Evolutionary conservation across 2,797 vertebrate species (phyloP), one percentile per base, ranked within the genome.

Genomic region (Sebastes dallii): DNA sequence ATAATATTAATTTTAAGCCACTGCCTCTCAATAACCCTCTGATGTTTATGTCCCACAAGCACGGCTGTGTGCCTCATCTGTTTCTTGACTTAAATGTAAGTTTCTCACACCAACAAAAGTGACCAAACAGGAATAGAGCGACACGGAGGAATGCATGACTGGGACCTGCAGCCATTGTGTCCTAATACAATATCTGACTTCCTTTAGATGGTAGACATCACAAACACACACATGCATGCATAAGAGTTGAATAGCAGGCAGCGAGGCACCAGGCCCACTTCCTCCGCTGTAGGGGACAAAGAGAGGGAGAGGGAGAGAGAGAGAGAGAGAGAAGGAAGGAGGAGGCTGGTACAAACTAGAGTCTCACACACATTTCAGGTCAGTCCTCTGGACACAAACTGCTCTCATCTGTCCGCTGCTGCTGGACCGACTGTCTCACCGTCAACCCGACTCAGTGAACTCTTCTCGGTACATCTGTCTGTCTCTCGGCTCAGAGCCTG

Each of bases 181-280:
- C 91, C 82, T 60, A 68, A 76, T 83, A 94, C 93, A 94, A 94
- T 94, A 92, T 93, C 66, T 2, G 81, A 89, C 92, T 94, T 94
- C 94, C 94, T 94, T 84, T 75, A 83, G 86, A 88, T 91, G 92
- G 80, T 87, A 89, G 81, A 92, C 77, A 72, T 66, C 81, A 88
- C 82, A 92, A 79, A 92, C 77, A 81, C 81, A 82, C 66, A 71
- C 42, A 82, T 52, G 20, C 58, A 85, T 71, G 75, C 76, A 85
- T 76, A 10, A 50, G 75, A 71, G 77, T 7, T 88, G 88, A 93
- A 89, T 85, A 85, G 88, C 85, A 91, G 86, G 86, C 87, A 91
- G 72, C 12, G 11, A 88, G 85, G 87, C 85, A 90, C 80, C 89
- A 66, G 78, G 80, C 69, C 89, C 73, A 87, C 84, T 94, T 94